phyloP scores from a whole-genome alignment of 2,797 vertebrate genomes.

The Champsocephalus gunnari region DNA sequence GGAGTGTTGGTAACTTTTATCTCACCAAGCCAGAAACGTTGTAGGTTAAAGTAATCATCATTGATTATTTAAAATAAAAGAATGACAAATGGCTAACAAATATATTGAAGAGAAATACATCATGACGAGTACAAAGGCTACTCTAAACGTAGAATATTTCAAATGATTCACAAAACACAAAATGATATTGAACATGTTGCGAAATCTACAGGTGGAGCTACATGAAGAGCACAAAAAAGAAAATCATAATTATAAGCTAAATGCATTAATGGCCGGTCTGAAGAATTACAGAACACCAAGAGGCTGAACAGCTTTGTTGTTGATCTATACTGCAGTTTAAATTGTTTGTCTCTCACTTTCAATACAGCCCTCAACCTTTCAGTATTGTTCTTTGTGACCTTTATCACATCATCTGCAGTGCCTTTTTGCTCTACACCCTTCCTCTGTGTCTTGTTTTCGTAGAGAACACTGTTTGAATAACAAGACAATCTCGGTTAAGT shows the following conservation, averaged over 20 bases:
- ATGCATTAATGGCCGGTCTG: conserved; percentile 11
- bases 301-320: background rate
- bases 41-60: too few species aligned
- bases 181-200: conserved; percentile 29
- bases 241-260: conserved; percentile 1
- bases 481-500: conserved; percentile 66
- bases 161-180: background rate
- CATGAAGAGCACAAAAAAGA: background rate
- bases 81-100: too few species aligned
- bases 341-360: conserved; percentile 30
- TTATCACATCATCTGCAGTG: conserved; percentile 75
- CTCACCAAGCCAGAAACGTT: too few species aligned
- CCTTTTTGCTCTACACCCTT: conserved; percentile 63
- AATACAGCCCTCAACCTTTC: conserved; percentile 62
- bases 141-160: too few species aligned
- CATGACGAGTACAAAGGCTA: too few species aligned
- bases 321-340: background rate
- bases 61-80: too few species aligned
- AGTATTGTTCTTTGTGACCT: conserved; percentile 76
- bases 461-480: conserved; percentile 75
- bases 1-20: too few species aligned
- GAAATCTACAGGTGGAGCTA: conserved; percentile 26
- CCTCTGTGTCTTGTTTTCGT: conserved; percentile 67
- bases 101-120: too few species aligned
- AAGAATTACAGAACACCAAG: background rate